Evolutionary conservation across 2,888 invertebrate genomes (phyloP).

Genomic region (Oeneis ivallda): DNA sequence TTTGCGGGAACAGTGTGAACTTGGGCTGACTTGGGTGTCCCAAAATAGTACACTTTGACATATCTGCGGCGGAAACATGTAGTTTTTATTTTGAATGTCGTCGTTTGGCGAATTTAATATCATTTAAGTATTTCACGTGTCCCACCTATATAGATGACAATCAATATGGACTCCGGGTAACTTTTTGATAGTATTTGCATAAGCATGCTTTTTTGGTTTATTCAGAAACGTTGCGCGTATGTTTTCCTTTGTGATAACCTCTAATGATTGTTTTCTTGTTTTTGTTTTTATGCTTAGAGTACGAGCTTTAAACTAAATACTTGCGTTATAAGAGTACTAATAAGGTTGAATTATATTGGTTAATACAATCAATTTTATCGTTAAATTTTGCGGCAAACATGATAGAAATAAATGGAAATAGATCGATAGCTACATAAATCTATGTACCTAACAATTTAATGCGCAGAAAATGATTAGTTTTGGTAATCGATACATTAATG

Average conservation of each 20-base stretch:
- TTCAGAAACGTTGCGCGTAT: constrained; percentile 49
- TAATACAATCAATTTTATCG: background rate
- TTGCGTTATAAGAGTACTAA: background rate
- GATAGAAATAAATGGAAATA: background rate
- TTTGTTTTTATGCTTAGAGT: constrained; percentile 32
- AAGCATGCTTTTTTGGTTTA: constrained; percentile 47
- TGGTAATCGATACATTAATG: background rate
- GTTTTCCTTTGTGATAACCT: constrained; percentile 75
- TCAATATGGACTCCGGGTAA: constrained; percentile 76
- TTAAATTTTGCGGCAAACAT: background rate
- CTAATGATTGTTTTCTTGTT: constrained; percentile 46
- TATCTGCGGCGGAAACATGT: constrained; percentile 76
- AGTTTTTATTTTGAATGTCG: constrained; percentile 76
- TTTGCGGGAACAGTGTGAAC: constrained; percentile 69
- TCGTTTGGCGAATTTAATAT: constrained; percentile 62
- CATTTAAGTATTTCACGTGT: constrained; percentile 53
- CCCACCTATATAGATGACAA: constrained; percentile 52
- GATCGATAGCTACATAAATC: background rate
- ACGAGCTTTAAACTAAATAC: background rate
- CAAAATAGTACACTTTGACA: constrained; percentile 80
- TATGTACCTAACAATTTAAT: background rate
- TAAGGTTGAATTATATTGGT: background rate
- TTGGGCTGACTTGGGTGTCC: constrained; percentile 71
- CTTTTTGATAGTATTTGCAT: constrained; percentile 51
- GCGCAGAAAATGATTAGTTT: background rate